Evolutionary conservation across 2,797 vertebrate genomes (phyloP).

Genomic region (Cossypha polioptera): DNA sequence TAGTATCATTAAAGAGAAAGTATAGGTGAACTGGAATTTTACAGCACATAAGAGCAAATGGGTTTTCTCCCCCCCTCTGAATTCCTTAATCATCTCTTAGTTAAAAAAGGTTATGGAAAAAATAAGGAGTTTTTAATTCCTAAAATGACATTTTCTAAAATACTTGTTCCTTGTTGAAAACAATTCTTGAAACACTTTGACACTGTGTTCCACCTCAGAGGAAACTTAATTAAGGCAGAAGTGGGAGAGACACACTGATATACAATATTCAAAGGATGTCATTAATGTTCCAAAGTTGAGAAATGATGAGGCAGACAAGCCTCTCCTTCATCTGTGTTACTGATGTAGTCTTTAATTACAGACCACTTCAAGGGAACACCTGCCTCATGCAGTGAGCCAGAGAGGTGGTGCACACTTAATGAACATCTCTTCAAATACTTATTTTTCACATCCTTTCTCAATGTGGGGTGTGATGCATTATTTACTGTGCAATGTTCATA

Average conservation of each 20-base stretch:
- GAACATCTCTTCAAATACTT: neutral
- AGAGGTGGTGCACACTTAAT: neutral
- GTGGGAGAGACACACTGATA: neutral
- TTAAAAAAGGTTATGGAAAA: neutral
- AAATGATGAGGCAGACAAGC: conserved; percentile 2
- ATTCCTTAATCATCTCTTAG: neutral
- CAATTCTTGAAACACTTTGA: neutral
- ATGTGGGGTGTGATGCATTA: neutral
- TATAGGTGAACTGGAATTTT: neutral
- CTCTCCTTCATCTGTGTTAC: conserved; percentile 3
- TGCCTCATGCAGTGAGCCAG: neutral
- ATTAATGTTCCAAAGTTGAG: neutral
- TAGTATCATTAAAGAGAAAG: neutral
- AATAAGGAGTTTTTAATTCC: neutral
- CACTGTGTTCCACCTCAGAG: neutral
- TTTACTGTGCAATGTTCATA: neutral
- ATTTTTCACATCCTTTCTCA: neutral
- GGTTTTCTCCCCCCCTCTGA: neutral
- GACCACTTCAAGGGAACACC: conserved; percentile 50
- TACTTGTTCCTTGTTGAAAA: neutral
- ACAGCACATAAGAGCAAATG: neutral
- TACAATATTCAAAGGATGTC: neutral
- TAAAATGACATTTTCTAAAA: neutral
- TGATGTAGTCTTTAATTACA: conserved; percentile 38
- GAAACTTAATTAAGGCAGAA: conserved; percentile 15